Evolutionary conservation across 2,888 invertebrate species (phyloP), one percentile per base, ranked within the genome.

Genomic region (Eupithecia abbreviata): DNA sequence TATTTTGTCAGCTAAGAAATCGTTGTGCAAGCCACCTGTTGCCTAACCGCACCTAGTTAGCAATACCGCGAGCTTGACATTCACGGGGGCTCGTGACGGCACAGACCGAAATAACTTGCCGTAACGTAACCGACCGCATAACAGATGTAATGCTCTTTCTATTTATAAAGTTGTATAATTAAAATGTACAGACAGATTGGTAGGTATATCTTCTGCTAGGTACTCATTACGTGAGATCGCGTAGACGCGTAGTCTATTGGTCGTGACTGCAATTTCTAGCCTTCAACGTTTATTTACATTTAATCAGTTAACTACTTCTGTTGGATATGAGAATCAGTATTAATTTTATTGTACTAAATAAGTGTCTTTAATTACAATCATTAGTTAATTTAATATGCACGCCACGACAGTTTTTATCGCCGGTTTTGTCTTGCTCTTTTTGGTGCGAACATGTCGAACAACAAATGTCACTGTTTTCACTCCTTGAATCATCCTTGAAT

Each of bases 21-120:
- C 81, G 84, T 86, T 87, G 88, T 91, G 90, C 90, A 90, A 87
- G 86, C 88, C 92, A 94, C 94, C 91, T 94, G 94, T 94, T 93
- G 92, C 89, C 88, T 82, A 88, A 90, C 89, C 85, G 85, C 88
- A 86, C 88, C 90, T 89, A 90, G 91, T 90, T 89, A 88, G 83
- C 86, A 88, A 90, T 87, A 89, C 90, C 90, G 90, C 93, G 93
- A 91, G 94, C 93, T 94, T 94, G 94, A 94, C 94, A 93, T 94
- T 94, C 91, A 89, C 90, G 87, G 89, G 85, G 88, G 86, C 91
- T 91, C 90, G 93, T 92, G 92, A 93, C 92, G 90, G 85, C 85
- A 87, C 85, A 84, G 88, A 93, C 93, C 91, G 89, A 94, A 94
- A 94, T 95, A 94, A 91, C 91, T 89, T 89, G 88, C 90, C 89